These are phyloP conservation scores for Tarsius wallacei DNA, from an alignment of 2,797 vertebrate genomes.

Conservation along the genomic window DNA sequence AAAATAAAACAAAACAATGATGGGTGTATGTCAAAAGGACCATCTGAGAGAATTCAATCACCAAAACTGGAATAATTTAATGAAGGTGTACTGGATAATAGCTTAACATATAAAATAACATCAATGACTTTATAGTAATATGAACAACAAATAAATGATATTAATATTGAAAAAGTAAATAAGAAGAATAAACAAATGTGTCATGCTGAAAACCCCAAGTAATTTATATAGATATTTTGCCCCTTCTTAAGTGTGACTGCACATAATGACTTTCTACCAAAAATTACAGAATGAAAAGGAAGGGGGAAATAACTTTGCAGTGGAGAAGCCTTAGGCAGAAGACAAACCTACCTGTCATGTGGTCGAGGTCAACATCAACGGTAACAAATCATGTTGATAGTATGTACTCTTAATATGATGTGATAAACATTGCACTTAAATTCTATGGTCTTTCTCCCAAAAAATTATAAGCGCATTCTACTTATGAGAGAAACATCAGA, in stretches of 20 bases:
- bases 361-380: neutral
- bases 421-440: neutral
- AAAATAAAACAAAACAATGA: neutral
- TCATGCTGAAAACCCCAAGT: neutral
- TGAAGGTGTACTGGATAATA: neutral
- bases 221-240: neutral
- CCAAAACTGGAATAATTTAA: neutral
- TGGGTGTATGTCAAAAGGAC: neutral
- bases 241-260: neutral
- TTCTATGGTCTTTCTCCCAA: neutral
- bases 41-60: neutral
- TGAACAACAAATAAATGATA: neutral
- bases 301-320: neutral
- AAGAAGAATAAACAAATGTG: neutral
- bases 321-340: neutral
- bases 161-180: neutral
- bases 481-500: neutral
- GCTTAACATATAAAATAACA: slow-evolving; percentile 1
- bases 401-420: neutral
- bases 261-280: neutral
- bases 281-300: neutral
- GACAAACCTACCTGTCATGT: neutral
- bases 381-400: neutral
- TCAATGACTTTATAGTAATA: neutral
- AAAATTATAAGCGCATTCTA: neutral